phyloP scores from a whole-genome alignment of 2,113 vertebrate genomes.

The Odobenus rosmarus region DNA sequence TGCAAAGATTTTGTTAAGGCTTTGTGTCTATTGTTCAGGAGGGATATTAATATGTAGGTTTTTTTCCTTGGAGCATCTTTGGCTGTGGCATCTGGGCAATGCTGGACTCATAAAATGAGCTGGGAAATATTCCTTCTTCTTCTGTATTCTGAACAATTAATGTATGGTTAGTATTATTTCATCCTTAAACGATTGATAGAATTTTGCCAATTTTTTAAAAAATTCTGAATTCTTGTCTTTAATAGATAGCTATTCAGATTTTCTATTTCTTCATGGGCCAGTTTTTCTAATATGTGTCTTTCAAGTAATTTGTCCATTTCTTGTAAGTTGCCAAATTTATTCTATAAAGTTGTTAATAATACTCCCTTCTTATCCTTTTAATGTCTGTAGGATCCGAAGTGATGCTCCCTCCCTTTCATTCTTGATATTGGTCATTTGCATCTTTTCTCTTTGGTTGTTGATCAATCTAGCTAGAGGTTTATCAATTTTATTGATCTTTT shows the following conservation, averaged over 20 bases:
- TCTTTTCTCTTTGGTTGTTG: constrained; percentile 44
- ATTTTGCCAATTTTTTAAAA: not conserved
- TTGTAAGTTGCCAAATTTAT: not conserved
- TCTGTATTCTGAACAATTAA: not conserved
- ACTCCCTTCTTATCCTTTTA: not conserved
- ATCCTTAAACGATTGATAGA: not conserved
- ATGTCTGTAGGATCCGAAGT: not conserved
- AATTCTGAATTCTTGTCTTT: not conserved
- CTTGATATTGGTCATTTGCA: not conserved
- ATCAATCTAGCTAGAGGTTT: constrained; percentile 42
- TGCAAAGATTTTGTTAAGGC: not conserved
- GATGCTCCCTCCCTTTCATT: not conserved
- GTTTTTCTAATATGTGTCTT: not conserved
- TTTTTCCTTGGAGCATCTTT: not conserved
- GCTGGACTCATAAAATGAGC: not conserved
- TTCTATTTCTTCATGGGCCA: constrained; percentile 48
- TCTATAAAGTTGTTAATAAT: not conserved
- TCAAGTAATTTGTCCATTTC: constrained; percentile 51
- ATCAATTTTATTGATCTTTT: constrained; percentile 64
- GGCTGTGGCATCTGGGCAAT: not conserved
- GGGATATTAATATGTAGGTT: not conserved
- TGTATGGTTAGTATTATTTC: not conserved
- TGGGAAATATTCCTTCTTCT: not conserved
- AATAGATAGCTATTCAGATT: not conserved
- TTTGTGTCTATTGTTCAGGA: not conserved